phyloP scores from a whole-genome alignment of 2,797 vertebrate genomes.

The Pangasius krempfi region DNA sequence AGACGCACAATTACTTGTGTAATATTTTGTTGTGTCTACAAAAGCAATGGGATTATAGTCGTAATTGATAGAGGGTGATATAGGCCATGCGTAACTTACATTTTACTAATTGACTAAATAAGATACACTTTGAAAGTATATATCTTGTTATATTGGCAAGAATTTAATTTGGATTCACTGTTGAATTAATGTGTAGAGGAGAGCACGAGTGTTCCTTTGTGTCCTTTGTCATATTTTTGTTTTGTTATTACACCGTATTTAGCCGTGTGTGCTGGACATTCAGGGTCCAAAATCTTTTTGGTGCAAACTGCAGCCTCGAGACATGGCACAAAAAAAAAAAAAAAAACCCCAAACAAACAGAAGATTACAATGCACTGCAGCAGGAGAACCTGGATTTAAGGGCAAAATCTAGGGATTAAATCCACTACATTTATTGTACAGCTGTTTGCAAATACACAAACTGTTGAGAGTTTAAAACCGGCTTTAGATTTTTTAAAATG shows the following conservation, averaged over 20 bases:
- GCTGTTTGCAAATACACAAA: not conserved
- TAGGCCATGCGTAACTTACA: no score
- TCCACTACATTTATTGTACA: not conserved
- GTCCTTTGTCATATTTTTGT: not conserved
- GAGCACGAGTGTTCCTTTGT: not conserved
- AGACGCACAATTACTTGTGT: not conserved
- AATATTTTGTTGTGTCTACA: not conserved
- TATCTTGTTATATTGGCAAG: not conserved
- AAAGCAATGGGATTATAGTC: not conserved
- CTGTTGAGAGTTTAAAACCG: not conserved
- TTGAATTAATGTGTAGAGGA: not conserved
- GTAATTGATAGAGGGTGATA: no score
- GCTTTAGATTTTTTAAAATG: no score
- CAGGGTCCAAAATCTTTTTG: slow-evolving; percentile 32
- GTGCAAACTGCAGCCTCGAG: slow-evolving; percentile 42
- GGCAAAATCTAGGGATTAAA: not conserved
- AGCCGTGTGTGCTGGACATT: slow-evolving; percentile 30
- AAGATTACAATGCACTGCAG: slow-evolving; percentile 26
- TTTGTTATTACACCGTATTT: not conserved
- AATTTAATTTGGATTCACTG: not conserved
- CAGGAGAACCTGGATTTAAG: slow-evolving; percentile 4
- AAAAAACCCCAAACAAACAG: slow-evolving; percentile 3
- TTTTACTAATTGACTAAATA: not conserved
- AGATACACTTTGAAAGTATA: not conserved
- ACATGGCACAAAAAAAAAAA: not conserved